These are phyloP conservation scores for Spisula solida DNA, from an alignment of 2,888 invertebrate genomes.

Conservation along the genomic window DNA sequence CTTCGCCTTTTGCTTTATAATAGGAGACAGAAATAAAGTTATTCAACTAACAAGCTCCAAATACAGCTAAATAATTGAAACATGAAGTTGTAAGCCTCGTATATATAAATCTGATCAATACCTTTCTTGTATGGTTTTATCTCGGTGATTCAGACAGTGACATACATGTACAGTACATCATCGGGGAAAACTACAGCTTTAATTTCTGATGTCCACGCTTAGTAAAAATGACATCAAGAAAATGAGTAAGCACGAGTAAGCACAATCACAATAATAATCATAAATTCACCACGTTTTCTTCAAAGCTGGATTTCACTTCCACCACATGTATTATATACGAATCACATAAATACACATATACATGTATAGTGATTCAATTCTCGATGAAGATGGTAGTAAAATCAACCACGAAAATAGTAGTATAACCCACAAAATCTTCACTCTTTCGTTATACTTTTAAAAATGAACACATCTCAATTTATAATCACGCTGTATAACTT, in stretches of 20 bases:
- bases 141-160: not conserved
- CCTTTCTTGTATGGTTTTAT: not conserved
- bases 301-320: not conserved
- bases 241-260: not conserved
- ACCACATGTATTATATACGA: not conserved
- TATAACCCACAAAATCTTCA: not conserved
- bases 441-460: not conserved
- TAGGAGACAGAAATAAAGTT: not conserved
- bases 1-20: too few species aligned
- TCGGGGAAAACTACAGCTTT: not conserved
- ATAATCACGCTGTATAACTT: constrained; percentile 4
- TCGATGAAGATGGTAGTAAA: not conserved
- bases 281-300: not conserved
- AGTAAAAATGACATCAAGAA: not conserved
- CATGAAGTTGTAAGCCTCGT: not conserved
- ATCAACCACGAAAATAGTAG: not conserved
- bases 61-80: not conserved
- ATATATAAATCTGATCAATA: not conserved
- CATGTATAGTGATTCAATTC: not conserved
- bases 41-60: not conserved
- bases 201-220: not conserved
- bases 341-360: not conserved
- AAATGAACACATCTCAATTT: not conserved
- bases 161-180: not conserved
- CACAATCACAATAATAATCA: not conserved